Evolutionary conservation across 1,140 invertebrate genomes (phyloP).

Genomic region (Microvelia longipes): DNA sequence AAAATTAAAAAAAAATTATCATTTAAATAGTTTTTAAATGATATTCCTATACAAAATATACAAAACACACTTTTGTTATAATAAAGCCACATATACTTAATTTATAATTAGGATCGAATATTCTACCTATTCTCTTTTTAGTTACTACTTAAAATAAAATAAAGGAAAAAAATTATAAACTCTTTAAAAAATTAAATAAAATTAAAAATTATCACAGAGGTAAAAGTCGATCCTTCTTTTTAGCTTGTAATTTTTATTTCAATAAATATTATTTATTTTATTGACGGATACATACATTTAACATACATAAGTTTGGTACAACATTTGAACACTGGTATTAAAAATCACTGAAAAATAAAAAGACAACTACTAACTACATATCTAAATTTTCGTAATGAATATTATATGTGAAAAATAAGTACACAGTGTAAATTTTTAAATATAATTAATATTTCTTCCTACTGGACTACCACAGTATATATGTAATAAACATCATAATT

Average conservation of each 20-base stretch:
- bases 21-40: neutral
- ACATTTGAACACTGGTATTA: neutral
- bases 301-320: neutral
- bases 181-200: neutral
- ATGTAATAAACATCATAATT: neutral
- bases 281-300: neutral
- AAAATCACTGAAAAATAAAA: neutral
- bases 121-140: neutral
- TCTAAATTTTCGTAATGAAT: neutral
- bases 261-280: neutral
- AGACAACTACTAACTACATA: neutral
- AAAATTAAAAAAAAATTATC: neutral
- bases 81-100: neutral
- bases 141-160: neutral
- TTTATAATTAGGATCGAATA: neutral
- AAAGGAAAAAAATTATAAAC: neutral
- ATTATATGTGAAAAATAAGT: too few species aligned
- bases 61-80: too few species aligned
- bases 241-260: neutral
- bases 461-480: neutral
- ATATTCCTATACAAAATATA: neutral
- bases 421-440: too few species aligned
- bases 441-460: neutral
- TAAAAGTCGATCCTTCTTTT: neutral
- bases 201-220: neutral